These are phyloP conservation scores for Calephelis nemesis DNA, from an alignment of 1,140 invertebrate genomes.

Conservation along the genomic window DNA sequence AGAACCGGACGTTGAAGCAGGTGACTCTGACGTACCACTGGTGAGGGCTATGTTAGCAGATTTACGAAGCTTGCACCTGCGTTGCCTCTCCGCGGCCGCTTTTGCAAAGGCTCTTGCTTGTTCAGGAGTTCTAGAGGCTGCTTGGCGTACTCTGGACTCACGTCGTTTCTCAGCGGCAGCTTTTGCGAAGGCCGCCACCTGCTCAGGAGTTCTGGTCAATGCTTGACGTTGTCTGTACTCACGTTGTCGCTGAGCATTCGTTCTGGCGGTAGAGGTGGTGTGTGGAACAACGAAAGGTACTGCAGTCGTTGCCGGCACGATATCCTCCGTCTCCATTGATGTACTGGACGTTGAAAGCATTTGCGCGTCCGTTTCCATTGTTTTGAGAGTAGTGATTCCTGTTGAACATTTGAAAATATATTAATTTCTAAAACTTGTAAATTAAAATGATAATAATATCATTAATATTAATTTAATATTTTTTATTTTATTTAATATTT, in stretches of 20 bases:
- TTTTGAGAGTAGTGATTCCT: constrained; percentile 25
- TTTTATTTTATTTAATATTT: too few species aligned
- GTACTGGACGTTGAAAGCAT: constrained; percentile 38
- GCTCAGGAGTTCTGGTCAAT: constrained; percentile 5
- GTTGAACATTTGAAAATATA: too few species aligned
- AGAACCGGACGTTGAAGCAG: constrained; percentile 26
- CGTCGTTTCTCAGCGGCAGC: constrained; percentile 4
- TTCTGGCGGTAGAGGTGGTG: constrained; percentile 2
- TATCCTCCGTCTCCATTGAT: constrained; percentile 36
- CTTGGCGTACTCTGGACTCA: constrained; percentile 7
- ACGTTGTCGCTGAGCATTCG: constrained; percentile 15
- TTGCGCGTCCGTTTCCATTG: constrained; percentile 32
- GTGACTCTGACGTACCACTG: constrained; percentile 30
- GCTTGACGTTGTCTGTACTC: constrained; percentile 10
- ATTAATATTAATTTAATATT: too few species aligned
- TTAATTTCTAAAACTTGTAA: too few species aligned
- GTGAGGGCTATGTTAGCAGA: constrained; percentile 29
- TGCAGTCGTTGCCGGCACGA: constrained; percentile 25
- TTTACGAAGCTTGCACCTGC: constrained; percentile 24
- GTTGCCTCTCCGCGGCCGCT: constrained; percentile 11
- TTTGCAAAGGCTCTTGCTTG: constrained; percentile 9
- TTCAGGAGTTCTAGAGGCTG: constrained; percentile 3
- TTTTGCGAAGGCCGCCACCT: neutral
- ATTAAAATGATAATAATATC: too few species aligned
- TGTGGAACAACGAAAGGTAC: constrained; percentile 26